Base-by-base conservation (phyloP, 2,888 invertebrate genomes). In the Vanessa cardui region DNA sequence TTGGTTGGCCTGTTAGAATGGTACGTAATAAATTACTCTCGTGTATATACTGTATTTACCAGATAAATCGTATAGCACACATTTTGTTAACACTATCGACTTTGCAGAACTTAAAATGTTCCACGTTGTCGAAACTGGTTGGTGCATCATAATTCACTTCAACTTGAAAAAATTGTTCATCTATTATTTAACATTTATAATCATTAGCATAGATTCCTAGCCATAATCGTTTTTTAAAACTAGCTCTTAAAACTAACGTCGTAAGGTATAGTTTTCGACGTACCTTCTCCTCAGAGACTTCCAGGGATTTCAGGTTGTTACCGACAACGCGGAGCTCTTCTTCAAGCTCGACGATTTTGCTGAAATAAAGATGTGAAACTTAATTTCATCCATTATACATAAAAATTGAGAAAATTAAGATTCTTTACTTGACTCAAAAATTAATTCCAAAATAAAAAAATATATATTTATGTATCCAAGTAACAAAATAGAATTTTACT, bases 251-350 rank as follows among this genome's bases (percentile, higher is more conserved):
- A 8, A 26, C 12, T 58, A 64, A 44, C 31, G 54, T n/a, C 9
- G 65, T 70, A 59, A 46, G 46, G 58, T 58, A 68, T 71, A 66
- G 68, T 74, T 70, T 59, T 62, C 46, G 73, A 88, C 93, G 93
- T 96, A 99, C 99, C 98, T 99, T 99, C 94, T 99, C 99, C 94
- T 99, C 99, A 85, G 98, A 98, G 89, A 99, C 99, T 95, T 99
- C 99, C 90, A 99, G 97, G 89, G 99, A 99, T 94, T 99, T 99
- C 95, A 99, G 95, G 96, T 99, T 99, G 96, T 99, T 99, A 90
- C 99, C 99, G 92, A 99, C 99, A 86, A 99, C 99, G 92, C 99
- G 98, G 93, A 99, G 96, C 94, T 99, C 99, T 93, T 99, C 99
- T 94, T 99, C 99, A 95, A 99, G 97, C 94, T 99, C 99, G 92